These are phyloP conservation scores for Chrysochloris asiatica DNA, from an alignment of 2,113 vertebrate genomes.

Conservation along the genomic window DNA sequence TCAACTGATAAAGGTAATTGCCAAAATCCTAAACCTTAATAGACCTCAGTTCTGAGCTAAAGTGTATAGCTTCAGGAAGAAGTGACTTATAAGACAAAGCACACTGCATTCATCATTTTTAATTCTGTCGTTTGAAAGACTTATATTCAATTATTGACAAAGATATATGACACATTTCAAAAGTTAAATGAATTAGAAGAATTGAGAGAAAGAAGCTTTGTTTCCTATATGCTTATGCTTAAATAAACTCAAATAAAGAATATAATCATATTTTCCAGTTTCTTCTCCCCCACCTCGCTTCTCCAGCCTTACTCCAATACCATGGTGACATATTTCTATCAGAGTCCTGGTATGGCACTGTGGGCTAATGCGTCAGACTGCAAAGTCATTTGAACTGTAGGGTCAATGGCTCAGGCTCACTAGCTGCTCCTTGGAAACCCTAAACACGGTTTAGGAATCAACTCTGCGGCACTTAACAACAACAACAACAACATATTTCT, in stretches of 20 bases:
- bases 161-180: background rate
- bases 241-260: background rate
- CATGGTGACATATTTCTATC: too few species aligned
- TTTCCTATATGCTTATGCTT: background rate
- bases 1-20: background rate
- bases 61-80: background rate
- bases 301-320: background rate
- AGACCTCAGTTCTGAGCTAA: background rate
- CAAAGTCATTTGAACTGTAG: too few species aligned
- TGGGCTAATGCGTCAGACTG: too few species aligned
- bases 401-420: too few species aligned
- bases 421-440: too few species aligned
- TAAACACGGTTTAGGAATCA: too few species aligned
- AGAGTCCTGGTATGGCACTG: too few species aligned
- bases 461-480: too few species aligned
- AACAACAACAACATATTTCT: background rate
- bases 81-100: background rate
- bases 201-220: background rate
- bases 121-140: background rate
- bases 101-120: background rate
- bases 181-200: background rate
- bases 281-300: background rate
- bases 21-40: background rate
- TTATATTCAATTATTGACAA: slow-evolving; percentile 9
- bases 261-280: background rate